These are phyloP conservation scores for Chymomyza costata DNA, from an alignment of 1,140 invertebrate species.

Conservation along the genomic window DNA sequence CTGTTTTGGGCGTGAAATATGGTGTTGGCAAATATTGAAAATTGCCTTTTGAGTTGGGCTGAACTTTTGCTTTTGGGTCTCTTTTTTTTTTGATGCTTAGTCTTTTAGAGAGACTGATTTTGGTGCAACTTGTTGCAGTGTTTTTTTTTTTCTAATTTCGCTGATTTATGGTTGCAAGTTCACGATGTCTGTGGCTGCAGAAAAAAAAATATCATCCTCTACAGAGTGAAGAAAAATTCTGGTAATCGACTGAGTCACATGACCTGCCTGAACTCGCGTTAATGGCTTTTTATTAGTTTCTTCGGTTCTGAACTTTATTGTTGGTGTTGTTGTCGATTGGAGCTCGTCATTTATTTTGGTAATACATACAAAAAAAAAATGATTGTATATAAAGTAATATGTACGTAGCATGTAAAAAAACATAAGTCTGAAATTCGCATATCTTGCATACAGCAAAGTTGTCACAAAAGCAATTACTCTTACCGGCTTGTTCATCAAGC, in stretches of 20 bases:
- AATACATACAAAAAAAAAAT: slow-evolving; percentile 34
- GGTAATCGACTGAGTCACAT: slow-evolving; percentile 49
- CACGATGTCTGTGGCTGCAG: no score
- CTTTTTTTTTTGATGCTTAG: no score
- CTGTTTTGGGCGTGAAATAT: no score
- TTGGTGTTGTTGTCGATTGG: slow-evolving; percentile 7
- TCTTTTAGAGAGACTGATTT: slow-evolving; percentile 6
- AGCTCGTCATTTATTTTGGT: slow-evolving; percentile 20
- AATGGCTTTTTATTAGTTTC: slow-evolving; percentile 66
- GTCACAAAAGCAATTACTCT: background rate
- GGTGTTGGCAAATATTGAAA: slow-evolving; percentile 45
- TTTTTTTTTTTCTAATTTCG: slow-evolving; percentile 63
- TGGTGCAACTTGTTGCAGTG: slow-evolving; percentile 30
- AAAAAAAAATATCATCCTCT: background rate
- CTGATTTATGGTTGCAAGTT: slow-evolving; percentile 45
- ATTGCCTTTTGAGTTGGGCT: slow-evolving; percentile 22
- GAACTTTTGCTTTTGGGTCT: slow-evolving; percentile 1
- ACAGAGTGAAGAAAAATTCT: background rate
- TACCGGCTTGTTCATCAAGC: no score
- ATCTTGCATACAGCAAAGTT: slow-evolving; percentile 1
- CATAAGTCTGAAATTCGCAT: no score
- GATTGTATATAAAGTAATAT: slow-evolving; percentile 16
- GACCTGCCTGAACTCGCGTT: slow-evolving; percentile 66
- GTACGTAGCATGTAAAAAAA: no score
- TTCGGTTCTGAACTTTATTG: no score